These are phyloP conservation scores for Macquaria australasica DNA, from an alignment of 2,113 vertebrate genomes.

Conservation along the genomic window DNA sequence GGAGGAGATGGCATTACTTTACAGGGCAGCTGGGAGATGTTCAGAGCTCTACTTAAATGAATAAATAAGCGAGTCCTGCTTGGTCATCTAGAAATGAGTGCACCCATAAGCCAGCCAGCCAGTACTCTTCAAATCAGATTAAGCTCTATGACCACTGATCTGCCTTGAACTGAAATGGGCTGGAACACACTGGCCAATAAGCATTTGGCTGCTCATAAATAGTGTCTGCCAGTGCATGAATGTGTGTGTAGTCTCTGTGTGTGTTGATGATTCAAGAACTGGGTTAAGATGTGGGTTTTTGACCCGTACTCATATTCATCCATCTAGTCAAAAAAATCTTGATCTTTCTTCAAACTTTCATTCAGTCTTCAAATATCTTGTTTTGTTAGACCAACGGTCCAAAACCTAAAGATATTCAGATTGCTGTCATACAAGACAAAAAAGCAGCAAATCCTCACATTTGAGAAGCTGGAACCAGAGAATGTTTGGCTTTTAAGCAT, in stretches of 20 bases:
- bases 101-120: conserved; percentile 44
- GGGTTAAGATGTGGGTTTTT: background rate
- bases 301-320: background rate
- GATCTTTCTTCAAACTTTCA: background rate
- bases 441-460: background rate
- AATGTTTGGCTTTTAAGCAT: background rate
- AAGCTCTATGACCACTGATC: conserved; percentile 49
- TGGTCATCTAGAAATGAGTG: conserved; percentile 58
- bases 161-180: conserved; percentile 48
- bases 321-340: background rate
- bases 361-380: background rate
- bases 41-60: conserved; percentile 46
- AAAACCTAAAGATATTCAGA: background rate
- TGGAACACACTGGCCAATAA: conserved; percentile 48
- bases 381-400: background rate
- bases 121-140: conserved; percentile 63
- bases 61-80: conserved; percentile 51
- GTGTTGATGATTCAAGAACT: conserved; percentile 12
- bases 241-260: conserved; percentile 7
- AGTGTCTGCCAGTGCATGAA: conserved; percentile 16
- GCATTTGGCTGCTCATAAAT: conserved; percentile 36
- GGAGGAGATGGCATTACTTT: conserved; percentile 43
- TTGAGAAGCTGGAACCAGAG: background rate
- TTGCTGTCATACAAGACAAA: background rate
- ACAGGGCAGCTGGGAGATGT: conserved; percentile 53